Percentiles rank a stretch among this genome's conserved stretches.
phyloP scores from a whole-genome alignment of 2,797 vertebrate species.

The Malurus splendens region DNA sequence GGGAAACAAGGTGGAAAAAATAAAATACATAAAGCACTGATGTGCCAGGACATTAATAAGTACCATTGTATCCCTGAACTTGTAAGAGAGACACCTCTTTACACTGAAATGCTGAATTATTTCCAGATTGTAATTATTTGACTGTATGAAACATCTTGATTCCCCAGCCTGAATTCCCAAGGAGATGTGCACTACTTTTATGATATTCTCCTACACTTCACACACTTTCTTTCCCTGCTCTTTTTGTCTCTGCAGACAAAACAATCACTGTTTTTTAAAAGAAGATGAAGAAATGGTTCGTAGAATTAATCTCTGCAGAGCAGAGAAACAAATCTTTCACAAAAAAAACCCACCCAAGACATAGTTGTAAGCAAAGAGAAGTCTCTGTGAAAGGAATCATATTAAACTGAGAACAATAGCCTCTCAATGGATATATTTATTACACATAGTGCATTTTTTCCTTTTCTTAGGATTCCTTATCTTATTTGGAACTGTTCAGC shows the following conservation, averaged over 20 bases:
- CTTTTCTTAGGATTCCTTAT: constrained; percentile 15
- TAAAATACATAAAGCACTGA: not conserved
- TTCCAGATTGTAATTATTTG: not conserved
- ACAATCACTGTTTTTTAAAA: not conserved
- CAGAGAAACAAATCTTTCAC: not conserved
- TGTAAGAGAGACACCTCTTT: not conserved
- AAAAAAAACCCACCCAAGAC: not conserved
- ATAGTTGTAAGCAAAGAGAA: not conserved
- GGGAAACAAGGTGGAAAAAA: not conserved
- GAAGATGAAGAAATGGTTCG: not conserved
- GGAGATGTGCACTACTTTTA: not conserved
- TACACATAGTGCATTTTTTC: not conserved
- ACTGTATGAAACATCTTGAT: not conserved
- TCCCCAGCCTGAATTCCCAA: not conserved
- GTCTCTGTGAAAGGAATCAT: not conserved
- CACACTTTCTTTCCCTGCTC: not conserved
- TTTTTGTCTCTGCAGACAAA: not conserved
- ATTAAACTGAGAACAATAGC: not conserved
- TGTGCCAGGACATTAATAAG: not conserved
- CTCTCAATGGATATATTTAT: not conserved
- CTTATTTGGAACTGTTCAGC: constrained; percentile 39
- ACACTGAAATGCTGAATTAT: not conserved
- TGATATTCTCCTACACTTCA: not conserved
- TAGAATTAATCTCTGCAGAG: constrained; percentile 20
- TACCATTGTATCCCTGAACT: not conserved